Evolutionary conservation across 2,113 vertebrate species (phyloP), one percentile per base, ranked within the genome.

Genomic region (Trematocara zebra): DNA sequence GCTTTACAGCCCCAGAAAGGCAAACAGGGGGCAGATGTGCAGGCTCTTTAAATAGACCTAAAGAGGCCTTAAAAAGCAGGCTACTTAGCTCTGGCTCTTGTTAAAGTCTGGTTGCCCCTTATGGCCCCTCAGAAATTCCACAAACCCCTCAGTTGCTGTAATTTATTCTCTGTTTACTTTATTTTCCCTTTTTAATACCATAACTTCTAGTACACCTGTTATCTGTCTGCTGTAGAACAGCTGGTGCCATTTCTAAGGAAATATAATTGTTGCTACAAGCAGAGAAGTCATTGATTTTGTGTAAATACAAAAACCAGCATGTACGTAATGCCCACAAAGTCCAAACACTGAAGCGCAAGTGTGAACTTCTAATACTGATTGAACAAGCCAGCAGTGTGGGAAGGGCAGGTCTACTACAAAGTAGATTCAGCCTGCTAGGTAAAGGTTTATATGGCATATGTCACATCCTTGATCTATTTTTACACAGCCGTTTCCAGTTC

Each of bases 1-100:
- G 87, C 85, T 95, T 95, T 93, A 94, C 79, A 89, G 91, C 86
- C 88, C 40, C 91, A 91, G 93, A 94, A 94, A 94, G 90, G 88
- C 90, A 95, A 95, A 95, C 93, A 94, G 76, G 49, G 81, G 92
- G 81, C 93, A 94, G 91, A 94, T 95, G 93, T 90, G 81, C 56
- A 3, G 1, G 28, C 86, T 92, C 88, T 93, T 94, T 91, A 94
- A 94, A 94, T 90, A 94, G 91, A 94, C 53, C 85, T 88, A 83
- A 92, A 92, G 85, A 90, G 91, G 74, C 88, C 88, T 87, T 91
- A 89, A 92, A 83, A 85, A 90, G 90, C 56, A 37, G 51, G 42
- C 44, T 7, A 78, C 67, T 91, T 56, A n/a, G 79, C 23, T 91
- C 51, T 14, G 52, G 81, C 51, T 90, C 35, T 31, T 72, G 37